Evolutionary conservation across 2,888 invertebrate genomes (phyloP).

Genomic region (Saturnia pavonia): DNA sequence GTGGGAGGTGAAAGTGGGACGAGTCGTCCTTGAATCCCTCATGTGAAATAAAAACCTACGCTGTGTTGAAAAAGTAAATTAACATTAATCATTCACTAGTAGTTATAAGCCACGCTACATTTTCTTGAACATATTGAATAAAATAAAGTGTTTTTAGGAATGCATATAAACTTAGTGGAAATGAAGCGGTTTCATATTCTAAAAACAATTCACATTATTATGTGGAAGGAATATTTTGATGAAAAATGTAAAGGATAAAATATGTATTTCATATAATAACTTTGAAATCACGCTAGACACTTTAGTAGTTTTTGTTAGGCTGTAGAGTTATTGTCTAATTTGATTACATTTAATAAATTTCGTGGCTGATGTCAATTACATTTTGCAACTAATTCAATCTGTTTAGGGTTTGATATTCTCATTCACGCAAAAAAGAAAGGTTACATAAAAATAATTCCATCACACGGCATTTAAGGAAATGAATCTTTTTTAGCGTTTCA

Average conservation of each 20-base stretch:
- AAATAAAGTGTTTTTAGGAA: neutral
- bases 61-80: conserved; percentile 16
- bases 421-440: neutral
- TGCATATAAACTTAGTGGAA: too few species aligned
- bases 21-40: conserved; percentile 62
- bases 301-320: too few species aligned
- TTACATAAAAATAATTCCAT: neutral
- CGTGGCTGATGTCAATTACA: neutral
- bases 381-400: neutral
- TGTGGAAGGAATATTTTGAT: too few species aligned
- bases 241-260: too few species aligned
- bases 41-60: conserved; percentile 12
- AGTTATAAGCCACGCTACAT: neutral
- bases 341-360: neutral
- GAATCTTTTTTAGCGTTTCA: conserved; percentile 16
- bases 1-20: conserved; percentile 72
- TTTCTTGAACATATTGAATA: neutral
- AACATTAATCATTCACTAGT: conserved; percentile 12
- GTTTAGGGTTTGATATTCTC: neutral
- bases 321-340: too few species aligned
- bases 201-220: too few species aligned
- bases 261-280: too few species aligned
- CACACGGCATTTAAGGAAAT: neutral
- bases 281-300: too few species aligned
- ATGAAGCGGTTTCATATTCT: too few species aligned